Base-by-base conservation (phyloP, 2,113 vertebrate genomes). In the Campylorhamphus procurvoides region DNA sequence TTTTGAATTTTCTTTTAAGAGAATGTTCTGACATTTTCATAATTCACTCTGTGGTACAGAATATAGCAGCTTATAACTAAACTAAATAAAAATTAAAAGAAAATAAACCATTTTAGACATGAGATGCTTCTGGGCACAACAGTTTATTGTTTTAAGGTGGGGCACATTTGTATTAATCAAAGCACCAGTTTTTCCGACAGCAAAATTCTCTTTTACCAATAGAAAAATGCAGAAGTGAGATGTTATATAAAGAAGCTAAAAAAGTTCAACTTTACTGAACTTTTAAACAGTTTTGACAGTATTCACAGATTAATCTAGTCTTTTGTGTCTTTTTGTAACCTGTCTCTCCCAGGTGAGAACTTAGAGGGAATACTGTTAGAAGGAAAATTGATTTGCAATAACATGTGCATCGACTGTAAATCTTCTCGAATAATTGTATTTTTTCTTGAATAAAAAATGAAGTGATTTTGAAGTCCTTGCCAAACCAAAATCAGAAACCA, bases 401-500 rank as follows among this genome's bases (percentile, higher is more conserved):
- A n/a, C 28, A 40, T 4, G 6, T 23, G 1, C 6, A 55, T 89
- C 12, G 84, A 29, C 33, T 50, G 16, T 42, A 84, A 78, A 89
- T 42, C 33, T 91, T 8, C 19, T 84, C 55, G 31, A 86, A 73
- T 39, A 83, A 22, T 68, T n/a, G 3, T 0, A 0, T 4, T n/a
- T 28, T 62, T 60, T 33, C 28, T 77, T 74, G 3, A 76, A 50
- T 67, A 6, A 56, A n/a, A 78, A 78, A 39, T 3, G 19, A 84
- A 4, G 23, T 15, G 44, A 62, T 67, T 80, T 88, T 89, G 9
- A 77, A 87, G 20, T 62, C 10, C 12, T 91, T 89, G 24, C 18
- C 69, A 56, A 91, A 77, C 7, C 7, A 33, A 84, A 89, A 81
- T 46, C 55, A 81, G 77, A 74, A 86, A 80, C 42, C 68, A 84